Percentiles rank a stretch among this genome's conserved stretches.
phyloP scores from a whole-genome alignment of 1,140 invertebrate species.

The Zelostemma sp. region DNA sequence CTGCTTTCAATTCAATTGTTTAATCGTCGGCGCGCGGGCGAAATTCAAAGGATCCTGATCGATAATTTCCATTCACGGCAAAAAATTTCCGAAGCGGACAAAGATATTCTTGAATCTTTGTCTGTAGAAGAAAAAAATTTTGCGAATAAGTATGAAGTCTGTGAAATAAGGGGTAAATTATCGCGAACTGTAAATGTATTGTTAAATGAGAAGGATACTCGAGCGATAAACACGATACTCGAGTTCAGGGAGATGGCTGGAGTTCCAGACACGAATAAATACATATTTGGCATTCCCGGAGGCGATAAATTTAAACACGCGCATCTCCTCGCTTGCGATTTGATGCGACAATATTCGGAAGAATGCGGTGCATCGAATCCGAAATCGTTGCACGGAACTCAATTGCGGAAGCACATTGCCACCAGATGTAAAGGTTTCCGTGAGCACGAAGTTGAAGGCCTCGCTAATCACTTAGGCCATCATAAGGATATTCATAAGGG shows the following conservation, averaged over 20 bases:
- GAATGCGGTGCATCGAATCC: slow-evolving; percentile 23
- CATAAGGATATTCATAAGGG: slow-evolving; percentile 1
- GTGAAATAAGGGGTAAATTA: slow-evolving; percentile 27
- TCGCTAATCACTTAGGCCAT: slow-evolving; percentile 8
- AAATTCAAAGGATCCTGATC: slow-evolving; percentile 26
- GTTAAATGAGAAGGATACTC: slow-evolving; percentile 8
- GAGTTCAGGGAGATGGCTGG: slow-evolving; percentile 16
- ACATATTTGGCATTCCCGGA: slow-evolving; percentile 27
- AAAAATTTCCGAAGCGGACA: slow-evolving; percentile 23
- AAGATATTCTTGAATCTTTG: slow-evolving; percentile 14
- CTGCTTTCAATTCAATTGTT: slow-evolving; percentile 32
- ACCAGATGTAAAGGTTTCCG: slow-evolving; percentile 5
- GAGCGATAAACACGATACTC: slow-evolving; percentile 13
- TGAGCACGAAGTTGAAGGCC: neutral
- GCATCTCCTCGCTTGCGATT: slow-evolving; percentile 24
- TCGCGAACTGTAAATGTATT: slow-evolving; percentile 34
- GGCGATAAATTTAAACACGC: slow-evolving; percentile 10
- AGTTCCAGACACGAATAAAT: slow-evolving; percentile 11
- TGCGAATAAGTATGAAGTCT: slow-evolving; percentile 37
- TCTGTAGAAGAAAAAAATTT: slow-evolving; percentile 16
- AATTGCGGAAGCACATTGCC: slow-evolving; percentile 20
- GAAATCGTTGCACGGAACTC: slow-evolving; percentile 12
- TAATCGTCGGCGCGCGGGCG: slow-evolving; percentile 37
- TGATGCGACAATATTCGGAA: slow-evolving; percentile 22
- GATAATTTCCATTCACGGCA: slow-evolving; percentile 32